Conservation (phyloP, 2,888 invertebrate genomes). For the Harpalus rufipes region DNA sequence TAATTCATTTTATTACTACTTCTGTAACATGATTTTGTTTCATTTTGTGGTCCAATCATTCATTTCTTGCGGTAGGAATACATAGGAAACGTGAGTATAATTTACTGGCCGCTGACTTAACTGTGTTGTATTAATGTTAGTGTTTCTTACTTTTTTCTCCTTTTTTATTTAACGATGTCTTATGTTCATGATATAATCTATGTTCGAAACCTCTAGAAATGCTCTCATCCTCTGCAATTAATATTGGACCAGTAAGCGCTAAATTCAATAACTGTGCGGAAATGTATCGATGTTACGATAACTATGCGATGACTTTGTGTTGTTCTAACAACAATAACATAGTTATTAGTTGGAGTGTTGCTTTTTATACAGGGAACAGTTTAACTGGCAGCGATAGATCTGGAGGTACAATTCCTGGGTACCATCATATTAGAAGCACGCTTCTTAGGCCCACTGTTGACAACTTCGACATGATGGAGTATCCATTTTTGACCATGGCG, state of each 20-base stretch:
- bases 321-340: slow-evolving; percentile 64
- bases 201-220: slow-evolving; percentile 62
- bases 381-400: slow-evolving; percentile 84
- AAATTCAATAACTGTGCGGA: slow-evolving; percentile 65
- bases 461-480: slow-evolving; percentile 93
- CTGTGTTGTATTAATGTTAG: slow-evolving; percentile 67
- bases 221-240: slow-evolving; percentile 66
- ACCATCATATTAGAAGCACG: slow-evolving; percentile 79
- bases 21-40: slow-evolving; percentile 65
- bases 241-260: slow-evolving; percentile 68
- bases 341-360: slow-evolving; percentile 19
- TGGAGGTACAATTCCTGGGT: slow-evolving; percentile 79
- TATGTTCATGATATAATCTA: slow-evolving; percentile 64
- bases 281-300: slow-evolving; percentile 59
- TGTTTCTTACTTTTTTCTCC: slow-evolving; percentile 61
- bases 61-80: slow-evolving; percentile 78
- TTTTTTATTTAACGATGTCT: slow-evolving; percentile 62
- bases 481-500: slow-evolving; percentile 96
- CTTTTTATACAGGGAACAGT: slow-evolving; percentile 83
- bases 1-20: slow-evolving; percentile 59
- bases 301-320: slow-evolving; percentile 62
- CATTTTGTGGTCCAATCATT: slow-evolving; percentile 70
- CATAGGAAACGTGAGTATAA: slow-evolving; percentile 81
- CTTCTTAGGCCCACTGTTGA: slow-evolving; percentile 84
- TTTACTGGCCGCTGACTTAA: slow-evolving; percentile 68